Percentiles rank a stretch among this genome's conserved stretches.
phyloP scores from a whole-genome alignment of 1,140 invertebrate genomes.

The Sesamia nonagrioides region DNA sequence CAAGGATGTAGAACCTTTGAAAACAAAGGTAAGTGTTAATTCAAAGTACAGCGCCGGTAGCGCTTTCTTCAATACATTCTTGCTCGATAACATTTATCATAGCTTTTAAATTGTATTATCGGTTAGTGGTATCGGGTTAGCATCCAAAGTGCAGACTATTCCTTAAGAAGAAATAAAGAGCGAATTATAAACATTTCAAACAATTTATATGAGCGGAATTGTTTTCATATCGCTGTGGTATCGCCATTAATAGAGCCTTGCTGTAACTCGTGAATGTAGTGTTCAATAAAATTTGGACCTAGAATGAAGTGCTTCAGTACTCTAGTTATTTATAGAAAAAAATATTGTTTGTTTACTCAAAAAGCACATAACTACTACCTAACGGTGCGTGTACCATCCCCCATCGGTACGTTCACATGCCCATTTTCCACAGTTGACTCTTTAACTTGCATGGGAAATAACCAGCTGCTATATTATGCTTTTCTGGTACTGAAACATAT shows the following conservation, averaged over 20 bases:
- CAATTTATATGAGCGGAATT: conserved; percentile 3
- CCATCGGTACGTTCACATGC: conserved; percentile 13
- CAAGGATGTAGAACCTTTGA: conserved; percentile 12
- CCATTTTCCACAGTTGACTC: conserved; percentile 23
- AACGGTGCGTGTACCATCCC: not conserved
- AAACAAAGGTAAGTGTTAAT: conserved; percentile 33
- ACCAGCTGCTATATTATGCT: conserved; percentile 20
- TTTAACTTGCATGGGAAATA: conserved; percentile 42
- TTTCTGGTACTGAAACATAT: conserved; percentile 41
- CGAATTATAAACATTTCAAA: not conserved
- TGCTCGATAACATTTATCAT: not conserved
- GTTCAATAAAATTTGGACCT: not conserved
- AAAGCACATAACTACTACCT: not conserved
- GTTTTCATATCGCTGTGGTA: not conserved
- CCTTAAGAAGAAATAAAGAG: conserved; percentile 12
- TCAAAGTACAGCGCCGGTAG: conserved; percentile 10
- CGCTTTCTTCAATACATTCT: not conserved
- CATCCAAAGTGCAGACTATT: conserved; percentile 16
- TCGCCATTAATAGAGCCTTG: not conserved
- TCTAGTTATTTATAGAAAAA: not conserved
- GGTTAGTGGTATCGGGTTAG: not conserved
- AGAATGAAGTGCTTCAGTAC: not conserved
- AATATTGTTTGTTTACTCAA: not conserved
- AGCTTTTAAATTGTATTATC: not conserved
- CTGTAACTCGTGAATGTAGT: not conserved